Evolutionary conservation across 2,888 invertebrate genomes (phyloP).

Genomic region (Silvanus unidentatus): DNA sequence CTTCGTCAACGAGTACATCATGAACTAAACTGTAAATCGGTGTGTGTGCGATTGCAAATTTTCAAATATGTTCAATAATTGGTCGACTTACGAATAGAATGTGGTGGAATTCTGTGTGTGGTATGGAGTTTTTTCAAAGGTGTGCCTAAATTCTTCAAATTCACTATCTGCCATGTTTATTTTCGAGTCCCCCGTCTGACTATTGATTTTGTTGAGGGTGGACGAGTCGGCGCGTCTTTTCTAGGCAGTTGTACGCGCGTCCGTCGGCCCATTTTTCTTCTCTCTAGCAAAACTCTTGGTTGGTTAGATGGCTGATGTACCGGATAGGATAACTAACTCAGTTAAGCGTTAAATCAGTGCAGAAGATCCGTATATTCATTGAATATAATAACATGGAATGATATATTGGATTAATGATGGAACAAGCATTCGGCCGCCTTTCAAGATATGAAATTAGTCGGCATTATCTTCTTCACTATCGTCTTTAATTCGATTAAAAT

Average conservation of each 20-base stretch:
- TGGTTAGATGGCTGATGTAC: too few relatives aligned
- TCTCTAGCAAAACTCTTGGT: conserved; percentile 14
- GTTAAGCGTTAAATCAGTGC: conserved; percentile 34
- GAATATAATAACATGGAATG: conserved; percentile 20
- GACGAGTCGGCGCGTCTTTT: conserved; percentile 13
- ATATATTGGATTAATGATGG: conserved; percentile 22
- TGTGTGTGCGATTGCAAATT: background rate
- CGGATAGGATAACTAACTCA: conserved; percentile 24
- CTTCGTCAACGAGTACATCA: conserved; percentile 75
- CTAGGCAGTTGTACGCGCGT: conserved; percentile 11
- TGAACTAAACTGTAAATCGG: conserved; percentile 65
- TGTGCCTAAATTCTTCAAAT: conserved; percentile 86
- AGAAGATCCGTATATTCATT: conserved; percentile 15
- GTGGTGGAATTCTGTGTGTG: conserved; percentile 73
- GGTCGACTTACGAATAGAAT: conserved; percentile 76
- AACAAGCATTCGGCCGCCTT: background rate
- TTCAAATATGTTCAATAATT: background rate
- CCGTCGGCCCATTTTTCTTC: conserved; percentile 14
- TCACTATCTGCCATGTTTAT: conserved; percentile 86
- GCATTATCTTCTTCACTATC: conserved; percentile 9
- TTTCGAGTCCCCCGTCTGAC: conserved; percentile 26
- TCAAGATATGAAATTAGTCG: conserved; percentile 7
- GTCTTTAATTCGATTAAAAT: too few relatives aligned
- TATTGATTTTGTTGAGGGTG: conserved; percentile 29
- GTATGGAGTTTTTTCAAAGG: conserved; percentile 76